A percentile compares a stretch with the other conserved stretches of the same genome.
These are phyloP conservation scores for Echinops telfairi DNA, from an alignment of 2,113 vertebrate species.

Conservation along the genomic window DNA sequence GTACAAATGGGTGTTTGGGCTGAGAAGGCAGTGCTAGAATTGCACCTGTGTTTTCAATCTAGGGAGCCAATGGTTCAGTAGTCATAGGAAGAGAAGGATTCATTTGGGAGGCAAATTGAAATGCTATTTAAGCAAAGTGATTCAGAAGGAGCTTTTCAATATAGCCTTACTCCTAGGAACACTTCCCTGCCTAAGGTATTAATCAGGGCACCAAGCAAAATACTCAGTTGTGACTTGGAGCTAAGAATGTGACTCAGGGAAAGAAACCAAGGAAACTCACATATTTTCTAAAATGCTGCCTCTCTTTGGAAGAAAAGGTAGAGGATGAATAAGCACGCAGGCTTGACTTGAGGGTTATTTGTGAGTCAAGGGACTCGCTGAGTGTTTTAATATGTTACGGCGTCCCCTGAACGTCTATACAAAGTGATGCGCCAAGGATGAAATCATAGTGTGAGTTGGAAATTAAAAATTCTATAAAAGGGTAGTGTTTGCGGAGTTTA, in stretches of 20 bases:
- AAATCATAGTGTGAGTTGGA: neutral
- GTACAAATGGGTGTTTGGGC: neutral
- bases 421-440: neutral
- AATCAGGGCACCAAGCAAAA: conserved; percentile 54
- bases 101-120: conserved; percentile 24
- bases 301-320: conserved; percentile 39
- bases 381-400: conserved; percentile 16
- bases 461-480: neutral
- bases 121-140: conserved; percentile 27
- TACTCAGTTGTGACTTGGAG: conserved; percentile 31
- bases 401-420: neutral
- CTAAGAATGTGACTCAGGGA: conserved; percentile 54
- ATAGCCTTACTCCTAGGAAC: conserved; percentile 25
- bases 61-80: neutral
- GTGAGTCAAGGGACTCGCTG: conserved; percentile 52
- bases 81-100: neutral
- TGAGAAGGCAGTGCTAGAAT: neutral
- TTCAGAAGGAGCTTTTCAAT: conserved; percentile 40
- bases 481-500: neutral
- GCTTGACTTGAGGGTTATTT: conserved; percentile 36
- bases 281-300: conserved; percentile 61
- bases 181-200: conserved; percentile 17
- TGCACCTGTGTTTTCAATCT: neutral
- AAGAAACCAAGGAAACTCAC: conserved; percentile 66
- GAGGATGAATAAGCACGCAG: conserved; percentile 35